These are phyloP conservation scores for Buphagus erythrorhynchus DNA, from an alignment of 2,797 vertebrate species.

Conservation along the genomic window DNA sequence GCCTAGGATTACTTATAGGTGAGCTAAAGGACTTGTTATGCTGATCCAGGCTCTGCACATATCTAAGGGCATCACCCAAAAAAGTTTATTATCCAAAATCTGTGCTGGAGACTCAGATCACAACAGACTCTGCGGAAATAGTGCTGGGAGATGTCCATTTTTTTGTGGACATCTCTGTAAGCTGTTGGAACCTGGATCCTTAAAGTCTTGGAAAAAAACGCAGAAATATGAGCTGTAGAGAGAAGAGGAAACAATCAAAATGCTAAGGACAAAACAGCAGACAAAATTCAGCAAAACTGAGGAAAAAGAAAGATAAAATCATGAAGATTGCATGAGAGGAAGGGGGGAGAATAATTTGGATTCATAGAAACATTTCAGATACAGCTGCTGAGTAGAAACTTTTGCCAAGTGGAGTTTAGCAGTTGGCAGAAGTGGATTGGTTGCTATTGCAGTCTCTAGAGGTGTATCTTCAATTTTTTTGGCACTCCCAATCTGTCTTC, in stretches of 20 bases:
- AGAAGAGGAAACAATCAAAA: not conserved
- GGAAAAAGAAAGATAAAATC: not conserved
- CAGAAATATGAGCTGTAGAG: not conserved
- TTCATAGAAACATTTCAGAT: not conserved
- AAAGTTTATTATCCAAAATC: not conserved
- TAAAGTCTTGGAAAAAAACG: not conserved
- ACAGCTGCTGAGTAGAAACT: not conserved
- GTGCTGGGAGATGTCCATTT: not conserved
- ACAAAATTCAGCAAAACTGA: not conserved
- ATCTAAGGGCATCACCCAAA: not conserved
- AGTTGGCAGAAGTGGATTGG: not conserved
- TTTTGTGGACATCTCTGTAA: not conserved
- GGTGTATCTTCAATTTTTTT: not conserved
- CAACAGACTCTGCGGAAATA: accelerated
- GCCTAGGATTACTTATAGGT: not conserved
- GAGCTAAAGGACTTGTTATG: not conserved
- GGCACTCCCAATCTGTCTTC: not conserved
- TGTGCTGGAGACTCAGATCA: too few relatives aligned
- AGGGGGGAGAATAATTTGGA: not conserved
- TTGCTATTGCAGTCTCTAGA: not conserved
- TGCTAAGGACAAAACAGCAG: not conserved
- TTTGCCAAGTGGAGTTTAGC: not conserved
- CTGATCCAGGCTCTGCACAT: accelerated
- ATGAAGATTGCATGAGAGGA: not conserved
- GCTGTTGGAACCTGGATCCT: not conserved